Evolutionary conservation across 2,113 vertebrate species (phyloP).

Genomic region (Craseonycteris thonglongyai): DNA sequence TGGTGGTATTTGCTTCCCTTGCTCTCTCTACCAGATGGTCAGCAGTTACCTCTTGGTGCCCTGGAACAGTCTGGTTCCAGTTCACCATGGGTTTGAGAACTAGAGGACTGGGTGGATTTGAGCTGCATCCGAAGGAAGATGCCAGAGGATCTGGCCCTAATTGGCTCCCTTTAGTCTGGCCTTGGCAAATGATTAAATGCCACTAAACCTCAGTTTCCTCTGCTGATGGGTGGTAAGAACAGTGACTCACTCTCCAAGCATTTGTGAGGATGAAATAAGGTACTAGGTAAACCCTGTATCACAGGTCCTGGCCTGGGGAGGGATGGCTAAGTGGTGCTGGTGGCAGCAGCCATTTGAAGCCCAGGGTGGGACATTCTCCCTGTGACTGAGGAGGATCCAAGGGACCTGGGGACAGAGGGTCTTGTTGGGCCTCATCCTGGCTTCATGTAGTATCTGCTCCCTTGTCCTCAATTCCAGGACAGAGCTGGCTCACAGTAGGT

Average conservation of each 20-base stretch:
- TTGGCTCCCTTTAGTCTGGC: background rate
- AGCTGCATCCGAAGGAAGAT: background rate
- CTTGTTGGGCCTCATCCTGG: background rate
- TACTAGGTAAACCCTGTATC: fast-evolving
- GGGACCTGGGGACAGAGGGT: background rate
- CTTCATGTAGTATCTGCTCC: background rate
- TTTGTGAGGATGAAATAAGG: background rate
- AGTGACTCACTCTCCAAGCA: background rate
- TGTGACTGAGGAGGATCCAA: background rate
- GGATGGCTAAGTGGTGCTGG: background rate
- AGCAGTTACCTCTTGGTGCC: background rate
- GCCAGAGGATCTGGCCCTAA: background rate
- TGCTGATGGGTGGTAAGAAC: background rate
- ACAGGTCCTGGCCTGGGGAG: background rate
- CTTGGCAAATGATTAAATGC: background rate
- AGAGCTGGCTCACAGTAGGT: background rate
- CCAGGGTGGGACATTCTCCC: fast-evolving
- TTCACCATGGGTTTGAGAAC: background rate
- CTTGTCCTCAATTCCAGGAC: background rate
- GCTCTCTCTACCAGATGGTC: background rate
- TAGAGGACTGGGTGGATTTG: fast-evolving
- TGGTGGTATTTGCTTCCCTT: too few species aligned
- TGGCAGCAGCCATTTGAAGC: fast-evolving
- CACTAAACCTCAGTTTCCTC: background rate
- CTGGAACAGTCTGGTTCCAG: too few species aligned